Evolutionary conservation across 2,797 vertebrate genomes (phyloP), one percentile per base, ranked within the genome.

Genomic region (Epinephelus awoara): DNA sequence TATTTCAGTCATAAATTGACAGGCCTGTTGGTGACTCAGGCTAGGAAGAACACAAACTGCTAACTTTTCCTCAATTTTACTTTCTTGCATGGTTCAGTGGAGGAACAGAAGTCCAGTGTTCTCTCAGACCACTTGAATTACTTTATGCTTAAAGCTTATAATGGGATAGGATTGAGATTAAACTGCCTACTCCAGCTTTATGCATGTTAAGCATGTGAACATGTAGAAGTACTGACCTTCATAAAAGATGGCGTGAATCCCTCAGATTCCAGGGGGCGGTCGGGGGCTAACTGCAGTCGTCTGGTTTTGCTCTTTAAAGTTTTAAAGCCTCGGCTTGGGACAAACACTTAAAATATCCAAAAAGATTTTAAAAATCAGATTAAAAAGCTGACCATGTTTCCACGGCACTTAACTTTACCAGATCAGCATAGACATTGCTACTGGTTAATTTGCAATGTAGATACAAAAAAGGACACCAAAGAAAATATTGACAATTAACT

Each of bases 281-380:
- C 96, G 0, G 94, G 88, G 42, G 93, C 94, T 17, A 96, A 95
- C 83, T 97, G 97, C 2, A 96, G 84, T 55, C 97, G 96, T 52
- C 96, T 96, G 79, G 96, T 94, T 96, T 95, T 98, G 87, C 90
- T 97, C 88, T 95, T 96, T 82, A 99, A 92, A 15, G 98, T 99
- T 94, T 99, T 99, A 94, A 99, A 99, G 70, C 96, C 96, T 85
- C 98, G 94, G 80, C 91, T 95, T 83, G 97, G 98, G 86, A 96
- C 72, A 69, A 95, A 96, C 83, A 95, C 98, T 94, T 95, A 46
- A 85, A 81, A 75, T 17, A 62, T 0, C 78, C 3, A 57, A 10
- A 11, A 70, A 54, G 34, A 62, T 18, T 15, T 55, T 23, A 11
- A 51, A 62, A 4, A 34, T 34, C 3, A 40, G 19, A 44, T 44